Evolutionary conservation across 2,113 vertebrate species (phyloP).

Genomic region (Anhinga anhinga): DNA sequence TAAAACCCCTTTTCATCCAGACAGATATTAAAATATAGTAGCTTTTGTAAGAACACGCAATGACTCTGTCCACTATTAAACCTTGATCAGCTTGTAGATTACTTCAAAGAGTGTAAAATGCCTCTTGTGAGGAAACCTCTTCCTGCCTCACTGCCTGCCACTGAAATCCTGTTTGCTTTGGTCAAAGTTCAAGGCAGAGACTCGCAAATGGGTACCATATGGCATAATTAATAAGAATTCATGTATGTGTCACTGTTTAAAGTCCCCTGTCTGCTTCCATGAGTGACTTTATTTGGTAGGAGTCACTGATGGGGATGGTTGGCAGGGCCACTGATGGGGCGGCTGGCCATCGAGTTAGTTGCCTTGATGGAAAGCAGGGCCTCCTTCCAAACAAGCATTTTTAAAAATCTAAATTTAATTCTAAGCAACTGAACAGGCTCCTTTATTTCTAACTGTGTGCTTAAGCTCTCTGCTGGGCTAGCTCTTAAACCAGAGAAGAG

Average conservation of each 20-base stretch:
- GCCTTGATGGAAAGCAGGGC: neutral
- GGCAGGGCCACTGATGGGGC: neutral
- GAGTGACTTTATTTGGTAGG: neutral
- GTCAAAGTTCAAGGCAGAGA: slow-evolving; percentile 32
- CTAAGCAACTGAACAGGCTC: neutral
- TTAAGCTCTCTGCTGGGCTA: neutral
- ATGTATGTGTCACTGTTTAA: neutral
- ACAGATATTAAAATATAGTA: neutral
- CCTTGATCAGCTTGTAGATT: neutral
- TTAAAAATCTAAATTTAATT: neutral
- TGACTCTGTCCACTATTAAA: neutral
- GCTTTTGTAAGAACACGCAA: neutral
- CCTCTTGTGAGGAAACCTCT: neutral
- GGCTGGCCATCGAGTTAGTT: neutral
- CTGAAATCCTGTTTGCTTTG: neutral
- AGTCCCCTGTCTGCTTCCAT: neutral
- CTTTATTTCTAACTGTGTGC: neutral
- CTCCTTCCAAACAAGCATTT: neutral
- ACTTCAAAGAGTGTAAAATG: neutral
- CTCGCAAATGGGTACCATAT: neutral
- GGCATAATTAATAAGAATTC: neutral
- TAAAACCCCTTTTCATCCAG: neutral
- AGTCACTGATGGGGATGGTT: neutral
- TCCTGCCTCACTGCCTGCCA: neutral
- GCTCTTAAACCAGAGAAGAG: neutral